Evolutionary conservation across 1,140 invertebrate species (phyloP), one percentile per base, ranked within the genome.

Genomic region (Meloidogyne floridensis): DNA sequence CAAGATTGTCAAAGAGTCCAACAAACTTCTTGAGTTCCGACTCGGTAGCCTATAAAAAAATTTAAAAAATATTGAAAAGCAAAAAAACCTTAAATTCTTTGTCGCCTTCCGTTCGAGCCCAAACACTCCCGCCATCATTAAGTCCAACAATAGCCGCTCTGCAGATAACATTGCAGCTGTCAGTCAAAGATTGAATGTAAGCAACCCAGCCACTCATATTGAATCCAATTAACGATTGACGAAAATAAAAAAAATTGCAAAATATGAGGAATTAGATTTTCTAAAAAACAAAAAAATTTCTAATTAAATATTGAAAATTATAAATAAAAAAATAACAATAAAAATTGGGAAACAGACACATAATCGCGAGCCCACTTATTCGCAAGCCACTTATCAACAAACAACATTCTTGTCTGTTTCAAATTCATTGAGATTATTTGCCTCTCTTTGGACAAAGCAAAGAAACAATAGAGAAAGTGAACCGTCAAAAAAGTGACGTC

Each of bases 151-250:
- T 89, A n/a, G 88, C 88, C 10, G 85, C 88, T 43, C 84, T 72
- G 71, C 84, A 85, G 81, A 89, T 89, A 42, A 77, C 81, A 11
- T 80, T 7, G 70, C 76, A 80, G 53, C 73, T 82, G 15, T 70
- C 82, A 72, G 84, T 72, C 54, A 89, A 78, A 20, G 82, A 82
- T n/a, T 77, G 81, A 70, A 89, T 87, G 82, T 89, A 89, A 11
- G 87, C 87, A 75, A 81, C 74, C 87, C 87, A 89, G 73, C 87
- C 88, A 81, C 87, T 84, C 87, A 89, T 89, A 72, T 32, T 74
- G n/a, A n/a, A 15, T 59, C 32, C 13, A 65, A 65, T 6, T 65
- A 65, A 65, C 4, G 59, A 15, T 65, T n/a, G n/a, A 65, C n/a
- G 5, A 65, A 65, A 65, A 65, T 65, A n/a, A n/a, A n/a, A 32